Evolutionary conservation across 2,888 invertebrate species (phyloP).

Genomic region (Brachycybe producta): DNA sequence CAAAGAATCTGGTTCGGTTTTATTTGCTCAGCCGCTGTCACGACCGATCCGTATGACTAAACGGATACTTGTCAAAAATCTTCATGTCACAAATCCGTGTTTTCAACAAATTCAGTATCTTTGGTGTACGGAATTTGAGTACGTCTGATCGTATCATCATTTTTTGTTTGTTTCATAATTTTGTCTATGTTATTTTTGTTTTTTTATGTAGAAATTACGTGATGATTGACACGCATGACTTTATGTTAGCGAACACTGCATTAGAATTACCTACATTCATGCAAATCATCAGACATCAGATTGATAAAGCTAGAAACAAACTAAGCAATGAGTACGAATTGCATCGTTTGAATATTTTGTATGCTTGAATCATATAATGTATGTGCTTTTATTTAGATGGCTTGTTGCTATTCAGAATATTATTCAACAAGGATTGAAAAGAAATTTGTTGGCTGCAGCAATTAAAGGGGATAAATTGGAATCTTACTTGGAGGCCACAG

Average conservation of each 20-base stretch:
- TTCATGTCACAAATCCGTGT: conserved; percentile 67
- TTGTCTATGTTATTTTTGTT: conserved; percentile 18
- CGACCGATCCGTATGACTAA: background rate
- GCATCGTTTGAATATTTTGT: conserved; percentile 48
- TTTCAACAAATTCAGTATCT: conserved; percentile 60
- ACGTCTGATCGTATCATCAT: conserved; percentile 28
- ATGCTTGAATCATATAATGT: conserved; percentile 37
- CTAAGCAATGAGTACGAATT: conserved; percentile 54
- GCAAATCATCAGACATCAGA: conserved; percentile 42
- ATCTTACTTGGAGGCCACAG: conserved; percentile 71
- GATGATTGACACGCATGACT: conserved; percentile 45
- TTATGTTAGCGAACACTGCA: conserved; percentile 46
- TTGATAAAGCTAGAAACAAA: conserved; percentile 52
- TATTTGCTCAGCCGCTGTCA: background rate
- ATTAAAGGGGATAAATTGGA: conserved; percentile 50
- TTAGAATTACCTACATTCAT: conserved; percentile 55
- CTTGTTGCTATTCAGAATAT: conserved; percentile 35
- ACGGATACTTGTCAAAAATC: conserved; percentile 33
- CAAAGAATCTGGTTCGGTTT: too few species aligned
- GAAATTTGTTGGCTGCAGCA: conserved; percentile 47
- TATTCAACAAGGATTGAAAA: conserved; percentile 34
- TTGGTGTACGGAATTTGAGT: conserved; percentile 68
- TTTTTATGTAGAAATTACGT: conserved; percentile 43
- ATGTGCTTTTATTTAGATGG: conserved; percentile 28
- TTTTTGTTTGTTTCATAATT: background rate